Percentiles rank a stretch among this genome's conserved stretches.
Conservation (phyloP, 2,797 vertebrate species). For the Fratercula arctica region DNA sequence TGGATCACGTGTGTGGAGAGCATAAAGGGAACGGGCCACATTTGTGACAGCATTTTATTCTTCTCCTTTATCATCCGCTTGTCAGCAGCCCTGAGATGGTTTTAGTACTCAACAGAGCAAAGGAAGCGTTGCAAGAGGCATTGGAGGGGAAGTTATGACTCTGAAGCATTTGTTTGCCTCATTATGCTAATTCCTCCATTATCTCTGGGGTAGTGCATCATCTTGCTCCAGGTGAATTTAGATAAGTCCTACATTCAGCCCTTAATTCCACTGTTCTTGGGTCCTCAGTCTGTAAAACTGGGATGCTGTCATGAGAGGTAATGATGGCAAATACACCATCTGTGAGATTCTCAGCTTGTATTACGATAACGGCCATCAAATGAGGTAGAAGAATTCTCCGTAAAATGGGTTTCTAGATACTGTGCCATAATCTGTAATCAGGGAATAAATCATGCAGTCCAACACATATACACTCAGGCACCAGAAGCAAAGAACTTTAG, state of each 20-base stretch:
- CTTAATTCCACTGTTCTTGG: neutral
- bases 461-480: neutral
- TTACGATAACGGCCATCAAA: neutral
- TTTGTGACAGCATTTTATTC: neutral
- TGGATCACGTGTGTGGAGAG: neutral
- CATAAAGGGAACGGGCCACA: neutral
- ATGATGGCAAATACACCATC: neutral
- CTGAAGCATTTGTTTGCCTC: slow-evolving; percentile 1
- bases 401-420: neutral
- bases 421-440: neutral
- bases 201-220: neutral
- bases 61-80: neutral
- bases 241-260: neutral
- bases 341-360: neutral
- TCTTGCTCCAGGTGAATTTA: slow-evolving; percentile 37
- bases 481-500: neutral
- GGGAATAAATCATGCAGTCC: neutral
- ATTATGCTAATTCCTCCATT: slow-evolving; percentile 33
- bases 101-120: slow-evolving; percentile 4
- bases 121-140: neutral
- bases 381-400: neutral
- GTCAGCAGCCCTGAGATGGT: neutral
- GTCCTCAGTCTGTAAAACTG: neutral
- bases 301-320: neutral
- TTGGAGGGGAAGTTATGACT: neutral